Base-by-base conservation (phyloP, 2,888 invertebrate genomes). In the Saturnia pavonia region DNA sequence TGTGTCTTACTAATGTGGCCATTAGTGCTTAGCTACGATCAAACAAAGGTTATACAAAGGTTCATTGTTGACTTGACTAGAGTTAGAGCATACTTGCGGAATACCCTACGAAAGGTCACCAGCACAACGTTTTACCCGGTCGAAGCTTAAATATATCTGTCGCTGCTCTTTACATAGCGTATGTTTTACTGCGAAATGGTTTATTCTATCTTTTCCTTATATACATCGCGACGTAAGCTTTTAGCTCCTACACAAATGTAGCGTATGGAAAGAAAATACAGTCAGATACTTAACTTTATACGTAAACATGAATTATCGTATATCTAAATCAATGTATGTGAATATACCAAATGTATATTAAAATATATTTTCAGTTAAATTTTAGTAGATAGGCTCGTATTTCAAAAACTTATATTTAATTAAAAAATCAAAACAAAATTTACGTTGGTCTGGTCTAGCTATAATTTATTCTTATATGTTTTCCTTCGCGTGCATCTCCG, bases 11-110 rank as follows among this genome's bases (percentile, higher is more conserved):
- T 27, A 60, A 60, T 60, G 57, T 60, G 57, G 14, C 57, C 57
- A 60, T 60, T 60, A 60, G 57, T 60, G 57, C 57, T 60, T 60
- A 19, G 57, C 57, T 60, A 27, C 57, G 57, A 60, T 60, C 27
- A 60, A 60, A 60, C 57, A 60, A 60, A 60, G 14, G 27, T 60
- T 60, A 60, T 12, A 60, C 25, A 25, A 60, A 60, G 27, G 57
- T 60, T 60, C 57, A 27, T 16, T 60, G 57, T 60, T 60, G 57
- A 60, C 57, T 60, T 60, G 3, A 60, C 27, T 60, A 25, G 25
- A 60, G 27, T 60, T 60, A 60, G 27, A 60, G 57, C 25, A 60
- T 60, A 60, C 57, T 60, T 27, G 57, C 27, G 57, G 25, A 60
- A 60, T 27, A 60, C 27, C 57, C 57, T 60, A 27, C 25, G 57